Evolutionary conservation across 2,797 vertebrate species (phyloP).

Genomic region (Falco biarmicus): DNA sequence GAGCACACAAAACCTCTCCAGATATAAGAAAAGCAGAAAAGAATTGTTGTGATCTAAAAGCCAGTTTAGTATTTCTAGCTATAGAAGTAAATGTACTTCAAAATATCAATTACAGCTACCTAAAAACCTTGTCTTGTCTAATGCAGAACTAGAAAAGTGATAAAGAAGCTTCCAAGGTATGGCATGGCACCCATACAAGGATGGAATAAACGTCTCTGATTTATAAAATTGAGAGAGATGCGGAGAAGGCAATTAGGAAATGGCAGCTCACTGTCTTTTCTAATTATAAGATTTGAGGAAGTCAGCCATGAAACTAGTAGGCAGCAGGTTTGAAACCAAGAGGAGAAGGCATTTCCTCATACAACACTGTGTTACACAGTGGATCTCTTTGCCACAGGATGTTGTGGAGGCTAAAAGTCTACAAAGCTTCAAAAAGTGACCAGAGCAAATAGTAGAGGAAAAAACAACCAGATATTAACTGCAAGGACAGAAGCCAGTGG

Average conservation of each 20-base stretch:
- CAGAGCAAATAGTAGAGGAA: not conserved
- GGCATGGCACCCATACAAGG: not conserved
- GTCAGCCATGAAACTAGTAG: not conserved
- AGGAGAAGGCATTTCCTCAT: not conserved
- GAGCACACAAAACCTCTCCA: not conserved
- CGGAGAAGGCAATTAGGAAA: not conserved
- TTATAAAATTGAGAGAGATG: not conserved
- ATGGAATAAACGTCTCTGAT: not conserved
- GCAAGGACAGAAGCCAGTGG: not conserved
- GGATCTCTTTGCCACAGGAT: not conserved
- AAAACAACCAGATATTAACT: not conserved
- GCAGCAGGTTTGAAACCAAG: not conserved
- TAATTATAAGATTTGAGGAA: not conserved
- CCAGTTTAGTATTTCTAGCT: not conserved
- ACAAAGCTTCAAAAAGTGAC: not conserved
- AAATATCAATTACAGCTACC: not conserved
- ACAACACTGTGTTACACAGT: not conserved
- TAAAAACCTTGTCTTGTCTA: not conserved
- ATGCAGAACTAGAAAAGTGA: not conserved
- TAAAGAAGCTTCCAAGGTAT: not conserved
- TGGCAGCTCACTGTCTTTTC: not conserved
- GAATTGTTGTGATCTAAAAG: not conserved
- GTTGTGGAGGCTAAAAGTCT: not conserved
- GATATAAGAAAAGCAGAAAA: not conserved
- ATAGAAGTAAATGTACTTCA: not conserved